Conservation (phyloP, 2,888 invertebrate genomes). For the Salticus scenicus region DNA sequence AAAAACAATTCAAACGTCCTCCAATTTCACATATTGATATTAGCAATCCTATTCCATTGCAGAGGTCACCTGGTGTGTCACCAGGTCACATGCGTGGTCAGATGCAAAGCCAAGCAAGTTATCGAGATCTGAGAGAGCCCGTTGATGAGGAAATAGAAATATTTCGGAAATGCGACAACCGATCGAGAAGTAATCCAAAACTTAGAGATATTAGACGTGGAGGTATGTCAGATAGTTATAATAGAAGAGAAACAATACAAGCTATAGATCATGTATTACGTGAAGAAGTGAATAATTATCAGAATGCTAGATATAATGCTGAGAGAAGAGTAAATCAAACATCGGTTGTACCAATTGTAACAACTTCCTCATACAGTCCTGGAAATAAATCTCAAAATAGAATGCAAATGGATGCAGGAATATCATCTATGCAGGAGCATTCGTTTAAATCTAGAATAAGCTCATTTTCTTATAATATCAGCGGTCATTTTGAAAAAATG, state of each 20-base stretch:
- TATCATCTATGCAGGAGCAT: no score
- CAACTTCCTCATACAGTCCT: no score
- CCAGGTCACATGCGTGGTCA: background rate
- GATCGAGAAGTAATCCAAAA: background rate
- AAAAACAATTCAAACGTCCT: background rate
- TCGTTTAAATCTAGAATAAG: no score
- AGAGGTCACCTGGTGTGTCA: no score
- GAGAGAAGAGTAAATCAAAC: no score
- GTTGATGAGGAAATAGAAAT: conserved; percentile 62
- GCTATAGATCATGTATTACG: background rate
- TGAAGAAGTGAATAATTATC: background rate
- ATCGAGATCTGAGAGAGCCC: conserved; percentile 50
- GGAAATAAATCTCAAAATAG: no score
- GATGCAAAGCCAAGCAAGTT: conserved; percentile 11
- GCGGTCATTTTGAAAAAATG: no score
- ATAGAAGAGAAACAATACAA: background rate
- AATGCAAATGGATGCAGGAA: no score
- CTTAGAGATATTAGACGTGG: background rate
- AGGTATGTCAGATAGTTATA: background rate
- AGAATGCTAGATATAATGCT: no score
- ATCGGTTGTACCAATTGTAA: no score
- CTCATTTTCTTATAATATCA: no score
- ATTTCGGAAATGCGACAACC: background rate
- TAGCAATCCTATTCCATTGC: conserved; percentile 7
- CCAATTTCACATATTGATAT: conserved; percentile 18